Conservation (phyloP, 2,113 vertebrate species). For the Illadopsis cleaveri region DNA sequence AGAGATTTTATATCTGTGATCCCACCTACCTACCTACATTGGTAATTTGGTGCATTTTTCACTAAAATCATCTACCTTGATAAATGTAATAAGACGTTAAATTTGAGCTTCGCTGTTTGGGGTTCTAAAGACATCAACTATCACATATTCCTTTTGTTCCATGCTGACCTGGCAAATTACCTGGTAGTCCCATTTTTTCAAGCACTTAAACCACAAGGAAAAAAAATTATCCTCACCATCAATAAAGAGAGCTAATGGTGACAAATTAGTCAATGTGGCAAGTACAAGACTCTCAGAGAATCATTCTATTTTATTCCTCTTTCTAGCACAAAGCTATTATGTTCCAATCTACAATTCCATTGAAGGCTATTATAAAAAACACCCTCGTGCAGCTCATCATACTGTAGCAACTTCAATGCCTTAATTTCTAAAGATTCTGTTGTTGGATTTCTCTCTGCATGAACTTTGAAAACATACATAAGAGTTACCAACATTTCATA, state of each 20-base stretch:
- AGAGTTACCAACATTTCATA: neutral
- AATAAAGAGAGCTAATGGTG: slow-evolving; percentile 32
- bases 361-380: neutral
- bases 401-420: neutral
- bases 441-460: neutral
- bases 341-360: neutral
- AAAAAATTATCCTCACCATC: neutral
- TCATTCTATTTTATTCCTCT: neutral
- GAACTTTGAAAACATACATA: neutral
- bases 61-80: neutral
- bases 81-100: neutral
- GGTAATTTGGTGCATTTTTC: neutral
- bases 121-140: neutral
- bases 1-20: fast-evolving
- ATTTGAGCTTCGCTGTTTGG: neutral
- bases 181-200: neutral
- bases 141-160: neutral
- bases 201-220: neutral
- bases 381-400: neutral
- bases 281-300: neutral
- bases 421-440: neutral
- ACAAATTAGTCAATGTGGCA: neutral
- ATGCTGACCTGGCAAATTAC: neutral
- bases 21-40: fast-evolving
- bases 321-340: slow-evolving; percentile 28